phyloP scores from a whole-genome alignment of 2,888 invertebrate genomes.

The Brenthis ino region DNA sequence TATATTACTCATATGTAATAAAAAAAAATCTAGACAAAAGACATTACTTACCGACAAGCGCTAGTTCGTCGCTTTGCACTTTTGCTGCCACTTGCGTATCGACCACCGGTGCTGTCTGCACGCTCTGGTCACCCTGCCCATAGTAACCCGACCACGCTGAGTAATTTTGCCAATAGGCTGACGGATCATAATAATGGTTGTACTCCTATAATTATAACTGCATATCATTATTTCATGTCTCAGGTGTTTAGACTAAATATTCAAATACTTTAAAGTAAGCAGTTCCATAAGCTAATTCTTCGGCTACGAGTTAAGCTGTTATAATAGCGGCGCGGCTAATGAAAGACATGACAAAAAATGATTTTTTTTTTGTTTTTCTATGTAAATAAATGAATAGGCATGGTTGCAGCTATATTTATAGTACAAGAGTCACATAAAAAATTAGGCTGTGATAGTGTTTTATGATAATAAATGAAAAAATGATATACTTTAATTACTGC shows the following conservation, averaged over 20 bases:
- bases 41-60: slow-evolving; percentile 84
- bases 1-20: too few relatives aligned
- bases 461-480: too few relatives aligned
- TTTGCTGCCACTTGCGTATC: slow-evolving; percentile 63
- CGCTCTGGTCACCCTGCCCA: slow-evolving; percentile 84
- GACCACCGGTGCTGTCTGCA: slow-evolving; percentile 51
- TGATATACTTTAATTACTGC: too few relatives aligned
- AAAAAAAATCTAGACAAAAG: too few relatives aligned
- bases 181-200: slow-evolving; percentile 91
- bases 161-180: slow-evolving; percentile 94
- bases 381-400: background rate
- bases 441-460: background rate
- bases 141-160: slow-evolving; percentile 91
- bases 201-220: slow-evolving; percentile 81
- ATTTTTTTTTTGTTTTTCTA: too few relatives aligned
- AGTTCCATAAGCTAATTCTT: background rate
- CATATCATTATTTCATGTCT: slow-evolving; percentile 46
- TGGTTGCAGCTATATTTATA: slow-evolving; percentile 16
- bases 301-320: too few relatives aligned
- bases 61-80: slow-evolving; percentile 85
- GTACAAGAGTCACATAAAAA: background rate
- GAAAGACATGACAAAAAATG: too few relatives aligned
- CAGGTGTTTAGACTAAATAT: background rate
- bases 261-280: background rate
- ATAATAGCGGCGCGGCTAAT: background rate